Base-by-base conservation (phyloP, 2,888 invertebrate genomes). In the Noctua fimbriata region DNA sequence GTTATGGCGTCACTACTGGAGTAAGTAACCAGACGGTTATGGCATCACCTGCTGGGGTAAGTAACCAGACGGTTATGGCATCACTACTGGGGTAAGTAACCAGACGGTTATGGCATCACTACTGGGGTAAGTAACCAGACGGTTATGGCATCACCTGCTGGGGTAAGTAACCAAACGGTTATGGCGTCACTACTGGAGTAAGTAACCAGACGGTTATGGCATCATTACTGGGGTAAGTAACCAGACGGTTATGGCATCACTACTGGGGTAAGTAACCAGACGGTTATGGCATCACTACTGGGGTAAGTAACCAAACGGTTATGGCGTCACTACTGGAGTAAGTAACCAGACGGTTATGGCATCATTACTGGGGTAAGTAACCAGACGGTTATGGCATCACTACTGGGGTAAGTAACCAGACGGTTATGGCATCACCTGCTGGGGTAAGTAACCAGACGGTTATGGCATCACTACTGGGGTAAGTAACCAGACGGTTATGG, bases 61-160 rank as follows among this genome's bases (percentile, higher is more conserved):
- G 36, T 36, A 36, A 36, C 36, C 47, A 72, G 28, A 52, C 82
- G 1, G 2, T 58, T 1, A 69, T 78, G 32, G 2, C 78, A 9
- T 83, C 83, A 12, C 41, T 41, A 0, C 7, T 7, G 82, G 82
- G 69, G 82, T 82, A 72, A 2, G 83, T 65, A 32, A 32, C 32
- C 47, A 71, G 28, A 49, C 82, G 1, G 2, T 58, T 1, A 69
- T 78, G 32, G 2, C 78, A 6, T 83, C 83, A 12, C 69, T 32
- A 32, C 32, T 32, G 32, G 32, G 2, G 32, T 32, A 32, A 32
- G 32, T 32, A 36, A 36, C 4, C 47, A 72, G 28, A 52, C 82
- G 1, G 2, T 58, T 1, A 69, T 78, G 32, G 2, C 78, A 6
- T 83, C 83, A 12, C 69, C 36, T 36, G 5, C 4, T 36, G 36